Base-by-base conservation (phyloP, 2,113 vertebrate genomes). In the Archilochus colubris region DNA sequence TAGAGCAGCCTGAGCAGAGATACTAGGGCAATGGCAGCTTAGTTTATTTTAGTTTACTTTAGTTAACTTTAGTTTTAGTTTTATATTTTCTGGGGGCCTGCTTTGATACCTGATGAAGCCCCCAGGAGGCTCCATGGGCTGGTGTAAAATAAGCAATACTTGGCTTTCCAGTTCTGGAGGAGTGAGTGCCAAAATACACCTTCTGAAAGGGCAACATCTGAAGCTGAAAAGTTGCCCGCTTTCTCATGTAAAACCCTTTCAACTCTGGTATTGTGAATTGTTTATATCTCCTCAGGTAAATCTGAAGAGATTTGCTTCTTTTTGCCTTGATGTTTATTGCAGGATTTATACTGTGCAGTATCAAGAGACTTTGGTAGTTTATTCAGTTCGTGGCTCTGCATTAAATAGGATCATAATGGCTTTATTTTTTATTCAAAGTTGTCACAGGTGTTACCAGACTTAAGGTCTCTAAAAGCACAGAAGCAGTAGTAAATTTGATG, bases 301-400 rank as follows among this genome's bases (percentile, higher is more conserved):
- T 94, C 86, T 86, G 38, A 94, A 94, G 75, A 72, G 20, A 18
- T 90, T 96, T 84, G 14, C 48, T 72, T 15, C 94, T 31, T 91
- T 94, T 93, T 95, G 66, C n/a, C 58, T 87, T 86, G 72, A 46
- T 85, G 17, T 91, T 93, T 96, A 57, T 95, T 96, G 82, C 40
- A 95, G 68, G 62, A 81, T 69, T 95, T 77, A 38, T 9, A 63
- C 75, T 38, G 10, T 79, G 50, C 82, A 53, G 44, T 86, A 36
- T 86, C 90, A 96, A 91, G 94, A 92, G 89, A 70, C 43, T 91
- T 94, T 72, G n/a, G 46, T 88, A 93, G 73, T 67, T 95, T 75
- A 86, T 94, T 91, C 61, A 57, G 48, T 90, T 95, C 93, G 54
- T 84, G 40, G 25, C n/a, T 96, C 50, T 57, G 12, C 75, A 67